Conservation (phyloP, 2,888 invertebrate genomes). For the Sympetrum striolatum region DNA sequence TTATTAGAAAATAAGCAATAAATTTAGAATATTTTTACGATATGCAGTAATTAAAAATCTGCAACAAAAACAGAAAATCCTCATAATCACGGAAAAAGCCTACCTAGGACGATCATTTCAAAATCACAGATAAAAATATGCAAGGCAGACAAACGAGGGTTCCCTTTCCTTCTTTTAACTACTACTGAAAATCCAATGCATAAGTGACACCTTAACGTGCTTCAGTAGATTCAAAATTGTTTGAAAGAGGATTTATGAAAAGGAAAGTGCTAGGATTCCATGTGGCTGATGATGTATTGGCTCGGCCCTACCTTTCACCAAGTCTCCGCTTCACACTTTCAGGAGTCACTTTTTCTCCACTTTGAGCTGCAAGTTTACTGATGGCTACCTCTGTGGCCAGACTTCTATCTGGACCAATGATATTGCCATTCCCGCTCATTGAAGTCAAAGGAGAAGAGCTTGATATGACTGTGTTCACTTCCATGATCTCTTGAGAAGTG, state of each 20-base stretch:
- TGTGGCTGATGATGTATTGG: background rate
- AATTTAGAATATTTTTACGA: too few species aligned
- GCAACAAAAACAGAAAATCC: too few species aligned
- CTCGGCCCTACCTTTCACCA: conserved; percentile 40
- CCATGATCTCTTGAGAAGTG: background rate
- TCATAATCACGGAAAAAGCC: too few species aligned
- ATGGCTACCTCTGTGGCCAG: conserved; percentile 31
- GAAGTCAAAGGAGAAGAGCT: background rate
- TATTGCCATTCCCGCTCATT: background rate
- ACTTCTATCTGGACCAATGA: background rate
- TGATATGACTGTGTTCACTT: background rate
- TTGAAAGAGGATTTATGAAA: background rate
- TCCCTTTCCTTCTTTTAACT: too few species aligned
- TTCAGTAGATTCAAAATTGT: background rate
- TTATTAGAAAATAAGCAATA: too few species aligned
- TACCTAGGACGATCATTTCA: too few species aligned
- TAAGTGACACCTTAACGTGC: background rate
- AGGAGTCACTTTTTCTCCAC: conserved; percentile 32
- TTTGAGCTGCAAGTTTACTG: conserved; percentile 30
- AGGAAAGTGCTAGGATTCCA: background rate
- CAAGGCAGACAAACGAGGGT: too few species aligned
- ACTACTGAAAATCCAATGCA: too few species aligned
- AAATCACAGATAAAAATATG: too few species aligned
- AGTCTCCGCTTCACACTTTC: conserved; percentile 39
- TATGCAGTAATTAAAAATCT: too few species aligned